Conservation (phyloP, 2,888 invertebrate genomes). For the Megalurothrips usitatus region DNA sequence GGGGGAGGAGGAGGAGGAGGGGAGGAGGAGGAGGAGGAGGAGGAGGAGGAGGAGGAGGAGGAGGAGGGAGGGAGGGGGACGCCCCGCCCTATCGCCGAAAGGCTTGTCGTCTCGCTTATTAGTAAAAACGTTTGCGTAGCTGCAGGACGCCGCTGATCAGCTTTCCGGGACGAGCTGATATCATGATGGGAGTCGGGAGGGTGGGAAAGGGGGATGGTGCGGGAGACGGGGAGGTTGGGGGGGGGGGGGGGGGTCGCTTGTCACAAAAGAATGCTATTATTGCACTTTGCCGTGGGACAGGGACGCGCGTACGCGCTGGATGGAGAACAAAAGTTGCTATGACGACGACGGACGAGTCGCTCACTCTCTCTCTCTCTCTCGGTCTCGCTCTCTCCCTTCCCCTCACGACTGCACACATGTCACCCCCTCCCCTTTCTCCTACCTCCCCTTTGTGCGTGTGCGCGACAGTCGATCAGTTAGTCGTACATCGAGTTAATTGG, state of each 20-base stretch:
- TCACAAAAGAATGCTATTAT: conserved; percentile 27
- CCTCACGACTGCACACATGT: not conserved
- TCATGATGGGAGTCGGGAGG: not conserved
- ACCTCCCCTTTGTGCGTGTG: not conserved
- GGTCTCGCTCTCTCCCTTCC: not conserved
- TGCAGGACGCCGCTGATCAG: not conserved
- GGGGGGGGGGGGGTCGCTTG: not conserved
- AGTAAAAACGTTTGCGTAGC: not conserved
- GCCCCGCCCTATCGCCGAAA: not conserved
- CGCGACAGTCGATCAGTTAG: not conserved
- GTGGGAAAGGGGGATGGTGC: not conserved
- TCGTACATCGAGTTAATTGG: not conserved
- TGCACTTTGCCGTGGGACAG: conserved; percentile 2
- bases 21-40: too few relatives aligned
- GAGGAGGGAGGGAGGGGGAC: too few relatives aligned
- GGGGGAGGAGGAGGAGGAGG: too few relatives aligned
- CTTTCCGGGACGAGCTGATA: not conserved
- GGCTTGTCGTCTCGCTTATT: not conserved
- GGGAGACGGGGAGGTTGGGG: conserved; percentile 1
- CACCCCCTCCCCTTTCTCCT: not conserved
- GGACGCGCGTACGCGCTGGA: not conserved
- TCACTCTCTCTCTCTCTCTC: not conserved
- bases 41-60: too few relatives aligned
- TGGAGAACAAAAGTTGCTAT: conserved; percentile 17
- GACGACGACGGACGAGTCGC: not conserved